Base-by-base conservation (phyloP, 1,140 invertebrate genomes). In the Luehdorfia chinensis region DNA sequence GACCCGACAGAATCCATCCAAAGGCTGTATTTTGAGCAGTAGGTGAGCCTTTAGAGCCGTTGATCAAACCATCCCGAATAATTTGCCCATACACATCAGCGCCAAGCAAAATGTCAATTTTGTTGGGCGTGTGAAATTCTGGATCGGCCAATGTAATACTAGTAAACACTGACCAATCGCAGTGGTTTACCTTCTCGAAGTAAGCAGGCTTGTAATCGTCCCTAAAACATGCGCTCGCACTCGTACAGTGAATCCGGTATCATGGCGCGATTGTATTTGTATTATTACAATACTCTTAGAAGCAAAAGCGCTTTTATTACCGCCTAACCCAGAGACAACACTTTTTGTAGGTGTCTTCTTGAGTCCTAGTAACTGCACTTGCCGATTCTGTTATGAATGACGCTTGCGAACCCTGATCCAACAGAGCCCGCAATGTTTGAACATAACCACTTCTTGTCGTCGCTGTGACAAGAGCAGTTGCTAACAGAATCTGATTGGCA, bases 1-100 rank as follows among this genome's bases (percentile, higher is more conserved):
- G 2, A 31, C 63, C 59, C 7, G 56, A 63, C 4, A 66, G n/a
- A 6, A 66, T 57, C 63, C 63, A 63, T 1, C 59, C 59, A 1
- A 66, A 34, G 5, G 0, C 13, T 4, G 64, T 60, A 5, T 23
- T 4, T 18, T n/a, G n/a, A n/a, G n/a, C n/a, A n/a, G n/a, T n/a
- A n/a, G n/a, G n/a, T n/a, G n/a, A n/a, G n/a, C n/a, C 63, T 59
- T 5, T 50, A 59, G 0, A 59, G 14, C 32, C 31, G 7, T 44
- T 57, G 8, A 51, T 49, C 2, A 65, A 18, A 1, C 51, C 57
- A 8, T 50, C 37, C 15, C 16, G 21, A 11, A 61, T 19, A 11
- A 66, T 51, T 8, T 55, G 32, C 25, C 47, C 0, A 21, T 59
- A 59, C 4, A 56, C 53, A 2, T 62, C 59, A 7, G 55, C 58